These are phyloP conservation scores for Eilema sororculum DNA, from an alignment of 2,888 invertebrate species.

Conservation along the genomic window DNA sequence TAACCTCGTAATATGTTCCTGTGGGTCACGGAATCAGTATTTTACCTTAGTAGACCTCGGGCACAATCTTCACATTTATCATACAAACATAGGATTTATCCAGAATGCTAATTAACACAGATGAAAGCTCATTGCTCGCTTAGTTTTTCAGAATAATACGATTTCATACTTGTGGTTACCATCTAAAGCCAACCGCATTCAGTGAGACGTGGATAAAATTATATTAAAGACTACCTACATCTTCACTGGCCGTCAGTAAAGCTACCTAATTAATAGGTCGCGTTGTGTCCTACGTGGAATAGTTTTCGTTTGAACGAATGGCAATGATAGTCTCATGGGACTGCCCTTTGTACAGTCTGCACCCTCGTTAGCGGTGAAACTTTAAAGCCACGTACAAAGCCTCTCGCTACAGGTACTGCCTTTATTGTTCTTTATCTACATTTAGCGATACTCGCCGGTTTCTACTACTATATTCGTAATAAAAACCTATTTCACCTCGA, in stretches of 20 bases:
- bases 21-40: not conserved
- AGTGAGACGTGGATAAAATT: not conserved
- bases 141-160: not conserved
- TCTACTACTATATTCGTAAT: conserved; percentile 35
- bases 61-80: not conserved
- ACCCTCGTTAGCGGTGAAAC: conserved; percentile 67
- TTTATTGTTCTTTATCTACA: conserved; percentile 60
- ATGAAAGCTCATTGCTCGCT: not conserved
- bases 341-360: conserved; percentile 59
- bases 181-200: conserved; percentile 6
- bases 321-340: conserved; percentile 56
- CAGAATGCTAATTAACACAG: not conserved
- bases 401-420: conserved; percentile 39
- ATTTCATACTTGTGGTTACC: not conserved
- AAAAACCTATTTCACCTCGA: conserved; percentile 35
- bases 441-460: conserved; percentile 44
- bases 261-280: conserved; percentile 49
- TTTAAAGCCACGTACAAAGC: conserved; percentile 63
- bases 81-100: not conserved
- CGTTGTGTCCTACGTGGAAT: conserved; percentile 43
- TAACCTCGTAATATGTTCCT: too few relatives aligned
- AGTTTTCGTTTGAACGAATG: conserved; percentile 58
- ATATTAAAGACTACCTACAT: not conserved
- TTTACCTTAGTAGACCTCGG: not conserved
- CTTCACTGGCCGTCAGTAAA: conserved; percentile 22